Base-by-base conservation (phyloP, 2,113 vertebrate genomes). In the Harpagus bidentatus region DNA sequence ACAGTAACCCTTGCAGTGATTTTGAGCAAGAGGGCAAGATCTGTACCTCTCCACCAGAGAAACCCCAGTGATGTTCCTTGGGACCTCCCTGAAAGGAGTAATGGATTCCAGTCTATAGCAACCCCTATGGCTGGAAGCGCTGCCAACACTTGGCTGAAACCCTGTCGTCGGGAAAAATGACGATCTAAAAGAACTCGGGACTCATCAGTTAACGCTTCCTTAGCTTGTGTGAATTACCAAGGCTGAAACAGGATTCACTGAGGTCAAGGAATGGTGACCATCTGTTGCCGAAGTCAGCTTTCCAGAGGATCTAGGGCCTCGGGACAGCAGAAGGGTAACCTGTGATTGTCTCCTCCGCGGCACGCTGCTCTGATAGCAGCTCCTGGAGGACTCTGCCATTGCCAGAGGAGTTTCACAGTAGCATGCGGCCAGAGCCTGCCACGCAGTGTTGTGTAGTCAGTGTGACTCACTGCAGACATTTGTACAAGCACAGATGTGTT, bases 371-470 rank as follows among this genome's bases (percentile, higher is more conserved):
- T 21, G 48, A 3, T 16, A 26, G 58, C 62, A 56, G 45, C 59
- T 56, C 62, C 82, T 0, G 0, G 4, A 61, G n/a, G 21, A 14
- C 52, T 50, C 40, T n/a, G 29, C 67, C 29, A 7, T 4, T 23
- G 67, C 82, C 55, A 16, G 59, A 58, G 69, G 50, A 82, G 77
- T 45, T 84, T 12, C 22, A 13, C 4, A 5, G 66, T 13, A 20
- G 31, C 1, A 0, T 3, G 22, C 2, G 22, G 36, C 63, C 25
- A 0, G 76, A 69, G 74, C 7, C 5, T n/a, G 70, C 42, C 48
- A 5, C 4, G 0, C 36, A 12, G 80, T 1, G 10, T 34, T 36
- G 31, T n/a, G 48, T 19, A 62, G 17, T 43, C 67, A 45, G 32
- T 22, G 87, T 63, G 82, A 58, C 63, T 80, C 72, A 62, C 7